Conservation (phyloP, 2,797 vertebrate genomes). For the Manis crassicaudata region DNA sequence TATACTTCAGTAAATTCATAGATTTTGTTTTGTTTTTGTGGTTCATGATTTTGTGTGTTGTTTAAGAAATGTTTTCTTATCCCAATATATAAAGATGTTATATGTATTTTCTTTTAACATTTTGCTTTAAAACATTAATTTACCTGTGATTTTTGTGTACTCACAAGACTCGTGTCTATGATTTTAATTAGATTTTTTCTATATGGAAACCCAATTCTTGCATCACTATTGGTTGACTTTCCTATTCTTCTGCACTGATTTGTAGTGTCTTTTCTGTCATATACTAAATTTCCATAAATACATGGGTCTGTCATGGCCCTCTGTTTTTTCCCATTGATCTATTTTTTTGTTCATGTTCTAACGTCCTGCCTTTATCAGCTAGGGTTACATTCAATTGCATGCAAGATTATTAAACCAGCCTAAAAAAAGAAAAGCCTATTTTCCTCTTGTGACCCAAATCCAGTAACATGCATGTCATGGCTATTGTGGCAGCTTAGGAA, state of each 20-base stretch:
- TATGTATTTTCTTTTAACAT: not conserved
- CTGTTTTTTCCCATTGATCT: not conserved
- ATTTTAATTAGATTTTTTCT: not conserved
- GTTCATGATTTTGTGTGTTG: not conserved
- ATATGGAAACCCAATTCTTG: not conserved
- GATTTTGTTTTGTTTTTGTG: not conserved
- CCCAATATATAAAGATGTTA: not conserved
- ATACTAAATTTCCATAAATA: not conserved
- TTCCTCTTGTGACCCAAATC: not conserved
- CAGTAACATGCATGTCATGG: not conserved
- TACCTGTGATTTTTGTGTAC: not conserved
- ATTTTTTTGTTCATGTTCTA: not conserved
- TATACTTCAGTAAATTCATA: not conserved
- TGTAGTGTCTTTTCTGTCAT: not conserved
- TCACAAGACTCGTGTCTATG: too few relatives aligned
- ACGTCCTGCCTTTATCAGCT: too few relatives aligned
- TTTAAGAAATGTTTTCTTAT: not conserved
- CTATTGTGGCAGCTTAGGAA: not conserved
- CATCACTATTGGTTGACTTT: not conserved
- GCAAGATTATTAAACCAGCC: too few relatives aligned
- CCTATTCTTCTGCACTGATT: not conserved
- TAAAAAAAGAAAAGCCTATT: too few relatives aligned
- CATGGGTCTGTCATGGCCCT: not conserved
- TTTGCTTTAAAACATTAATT: not conserved
- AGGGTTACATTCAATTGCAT: too few relatives aligned